Base-by-base conservation (phyloP, 2,888 invertebrate species). In the Drosophila sordidapex region DNA sequence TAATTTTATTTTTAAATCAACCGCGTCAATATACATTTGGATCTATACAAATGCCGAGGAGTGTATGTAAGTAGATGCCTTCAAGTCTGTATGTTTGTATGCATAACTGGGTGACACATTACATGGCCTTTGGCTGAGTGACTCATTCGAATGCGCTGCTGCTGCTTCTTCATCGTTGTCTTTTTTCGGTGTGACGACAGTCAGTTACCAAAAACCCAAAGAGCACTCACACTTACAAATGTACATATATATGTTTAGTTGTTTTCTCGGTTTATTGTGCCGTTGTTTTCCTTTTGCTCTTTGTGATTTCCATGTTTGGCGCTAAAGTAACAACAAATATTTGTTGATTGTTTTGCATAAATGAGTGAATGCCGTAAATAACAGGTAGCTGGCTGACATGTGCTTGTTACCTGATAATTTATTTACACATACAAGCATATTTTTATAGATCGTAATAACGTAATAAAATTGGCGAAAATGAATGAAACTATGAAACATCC, bases 71-170 rank as follows among this genome's bases (percentile, higher is more conserved):
- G 25, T 15, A 40, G 59, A 60, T 72, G 64, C 78, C 64, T 58
- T 49, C 25, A n/a, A 38, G 69, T 62, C 63, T 73, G 38, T 53
- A 33, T 56, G 51, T 57, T 33, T 62, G 59, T 65, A 38, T 59
- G 57, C 52, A 27, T 74, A 67, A 69, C 66, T 84, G 80, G 70
- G 60, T 69, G 81, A 75, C 70, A 80, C 74, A 73, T 72, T 71
- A 80, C 86, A 70, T 57, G 62, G 52, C 13, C 33, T 52, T 52
- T 43, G 52, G 49, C 54, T 72, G 82, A 81, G 54, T 83, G 88
- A 83, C 43, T 66, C 61, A 27, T 43, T n/a, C n/a, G 21, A 11
- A 1, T 31, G 27, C 29, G 40, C 56, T 29, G 38, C 38, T 49
- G 56, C 51, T 54, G 43, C 43, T 21, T 5, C 46, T 25, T 21